Evolutionary conservation across 2,888 invertebrate genomes (phyloP).

Genomic region (Alloplasta piceator): DNA sequence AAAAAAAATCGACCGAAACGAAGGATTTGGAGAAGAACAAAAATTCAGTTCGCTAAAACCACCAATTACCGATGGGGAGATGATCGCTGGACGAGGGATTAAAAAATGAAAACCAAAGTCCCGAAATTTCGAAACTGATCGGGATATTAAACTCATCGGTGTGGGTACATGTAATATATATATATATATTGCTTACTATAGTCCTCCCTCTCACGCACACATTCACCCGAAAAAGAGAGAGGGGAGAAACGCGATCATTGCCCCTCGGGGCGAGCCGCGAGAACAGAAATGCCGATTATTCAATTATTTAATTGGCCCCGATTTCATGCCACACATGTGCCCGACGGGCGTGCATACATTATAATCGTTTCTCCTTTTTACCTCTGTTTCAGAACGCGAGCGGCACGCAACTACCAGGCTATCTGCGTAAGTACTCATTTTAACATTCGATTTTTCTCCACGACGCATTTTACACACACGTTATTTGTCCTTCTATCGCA

Average conservation of each 20-base stretch:
- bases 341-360: slow-evolving; percentile 50
- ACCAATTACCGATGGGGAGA: slow-evolving; percentile 44
- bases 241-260: slow-evolving; percentile 7
- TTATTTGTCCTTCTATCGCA: background rate
- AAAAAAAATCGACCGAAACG: slow-evolving; percentile 28
- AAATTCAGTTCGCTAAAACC: slow-evolving; percentile 24
- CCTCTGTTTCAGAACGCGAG: slow-evolving; percentile 85
- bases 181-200: background rate
- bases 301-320: slow-evolving; percentile 63
- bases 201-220: background rate
- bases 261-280: slow-evolving; percentile 31
- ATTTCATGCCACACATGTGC: slow-evolving; percentile 44
- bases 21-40: slow-evolving; percentile 26
- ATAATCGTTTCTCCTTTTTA: slow-evolving; percentile 68
- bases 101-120: slow-evolving; percentile 33
- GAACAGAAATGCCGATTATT: slow-evolving; percentile 53
- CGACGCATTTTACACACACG: background rate
- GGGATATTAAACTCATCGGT: background rate
- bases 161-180: slow-evolving; percentile 45
- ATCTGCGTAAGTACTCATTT: slow-evolving; percentile 84
- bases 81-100: slow-evolving; percentile 20
- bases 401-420: slow-evolving; percentile 83
- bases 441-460: slow-evolving; percentile 43
- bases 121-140: slow-evolving; percentile 11
- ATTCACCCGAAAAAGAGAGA: too few species aligned